A percentile compares a stretch with the other conserved stretches of the same genome.
These are phyloP conservation scores for Anthopleura xanthogrammica DNA, from an alignment of 92 coral and sea anemone genomes.

Conservation along the genomic window DNA sequence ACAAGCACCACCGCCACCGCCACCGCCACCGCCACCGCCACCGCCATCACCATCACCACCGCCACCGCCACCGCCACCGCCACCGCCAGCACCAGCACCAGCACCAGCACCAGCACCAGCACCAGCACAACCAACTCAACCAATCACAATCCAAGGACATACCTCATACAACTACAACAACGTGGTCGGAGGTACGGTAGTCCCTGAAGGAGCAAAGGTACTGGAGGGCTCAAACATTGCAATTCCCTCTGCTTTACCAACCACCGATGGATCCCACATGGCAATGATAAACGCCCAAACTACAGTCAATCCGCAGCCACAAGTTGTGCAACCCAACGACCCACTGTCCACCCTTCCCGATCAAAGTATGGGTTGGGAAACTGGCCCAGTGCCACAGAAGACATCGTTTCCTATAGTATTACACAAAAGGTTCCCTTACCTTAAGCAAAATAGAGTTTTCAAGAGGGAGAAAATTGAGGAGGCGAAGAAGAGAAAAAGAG, in stretches of 20 bases:
- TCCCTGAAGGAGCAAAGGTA: constrained; percentile 11
- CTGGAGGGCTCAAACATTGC: constrained; percentile 10
- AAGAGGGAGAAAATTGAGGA: constrained; percentile 22
- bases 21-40: too few relatives aligned
- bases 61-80: background rate
- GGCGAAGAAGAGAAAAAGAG: constrained; percentile 22
- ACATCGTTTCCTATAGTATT: constrained; percentile 87
- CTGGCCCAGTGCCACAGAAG: constrained; percentile 14
- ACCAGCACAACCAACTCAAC: constrained; percentile 25
- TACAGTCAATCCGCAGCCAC: background rate
- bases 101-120: background rate
- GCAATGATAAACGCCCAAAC: constrained; percentile 6
- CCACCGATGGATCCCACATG: constrained; percentile 4
- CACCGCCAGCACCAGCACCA: background rate
- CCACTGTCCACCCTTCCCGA: constrained; percentile 24
- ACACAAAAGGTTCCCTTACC: constrained; percentile 79
- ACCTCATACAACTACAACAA: constrained; percentile 12
- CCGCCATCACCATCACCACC: too few relatives aligned
- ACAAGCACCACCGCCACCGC: background rate
- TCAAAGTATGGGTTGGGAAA: constrained; percentile 4
- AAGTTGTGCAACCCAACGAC: background rate
- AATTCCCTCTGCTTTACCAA: background rate
- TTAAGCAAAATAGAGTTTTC: constrained; percentile 11
- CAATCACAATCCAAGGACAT: constrained; percentile 21
- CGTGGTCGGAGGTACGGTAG: constrained; percentile 7